Evolutionary conservation across 2,797 vertebrate species (phyloP).

Genomic region (Lithobates pipiens): DNA sequence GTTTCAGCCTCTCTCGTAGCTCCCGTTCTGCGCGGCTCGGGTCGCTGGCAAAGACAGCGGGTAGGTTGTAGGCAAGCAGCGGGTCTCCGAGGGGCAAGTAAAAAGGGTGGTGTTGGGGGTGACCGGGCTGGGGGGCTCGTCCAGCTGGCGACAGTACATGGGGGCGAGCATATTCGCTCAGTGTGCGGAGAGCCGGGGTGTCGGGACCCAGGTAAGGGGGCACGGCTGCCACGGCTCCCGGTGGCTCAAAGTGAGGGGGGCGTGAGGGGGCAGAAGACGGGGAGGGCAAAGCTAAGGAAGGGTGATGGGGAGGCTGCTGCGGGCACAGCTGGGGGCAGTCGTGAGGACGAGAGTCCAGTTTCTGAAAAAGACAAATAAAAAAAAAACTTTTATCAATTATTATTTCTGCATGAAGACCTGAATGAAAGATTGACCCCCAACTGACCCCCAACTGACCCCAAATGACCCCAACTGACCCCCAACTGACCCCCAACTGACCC

Average conservation of each 20-base stretch:
- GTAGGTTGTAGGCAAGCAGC: constrained; percentile 92
- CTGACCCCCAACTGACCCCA: no score
- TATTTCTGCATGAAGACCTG: no score
- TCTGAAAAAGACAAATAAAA: constrained; percentile 32
- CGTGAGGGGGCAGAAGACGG: constrained; percentile 76
- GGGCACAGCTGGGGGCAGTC: constrained; percentile 64
- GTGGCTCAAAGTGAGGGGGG: constrained; percentile 76
- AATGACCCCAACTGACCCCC: no score
- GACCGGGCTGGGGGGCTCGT: constrained; percentile 71
- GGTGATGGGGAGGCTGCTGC: constrained; percentile 63
- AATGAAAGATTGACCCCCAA: no score
- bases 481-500: no score
- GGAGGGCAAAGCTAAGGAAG: constrained; percentile 75
- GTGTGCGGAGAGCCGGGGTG: constrained; percentile 93
- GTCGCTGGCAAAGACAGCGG: constrained; percentile 80
- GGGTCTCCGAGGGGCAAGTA: constrained; percentile 87
- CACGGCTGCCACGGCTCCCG: constrained; percentile 87
- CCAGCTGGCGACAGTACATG: constrained; percentile 96
- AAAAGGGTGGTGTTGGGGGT: constrained; percentile 78
- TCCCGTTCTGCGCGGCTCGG: constrained; percentile 81
- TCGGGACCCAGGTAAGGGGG: constrained; percentile 95
- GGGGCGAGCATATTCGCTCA: constrained; percentile 95
- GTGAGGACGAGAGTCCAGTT: constrained; percentile 55
- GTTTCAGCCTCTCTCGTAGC: constrained; percentile 79
- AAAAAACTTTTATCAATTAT: no score